These are phyloP conservation scores for Apodemia duryi DNA, from an alignment of 2,888 invertebrate genomes.

Conservation along the genomic window DNA sequence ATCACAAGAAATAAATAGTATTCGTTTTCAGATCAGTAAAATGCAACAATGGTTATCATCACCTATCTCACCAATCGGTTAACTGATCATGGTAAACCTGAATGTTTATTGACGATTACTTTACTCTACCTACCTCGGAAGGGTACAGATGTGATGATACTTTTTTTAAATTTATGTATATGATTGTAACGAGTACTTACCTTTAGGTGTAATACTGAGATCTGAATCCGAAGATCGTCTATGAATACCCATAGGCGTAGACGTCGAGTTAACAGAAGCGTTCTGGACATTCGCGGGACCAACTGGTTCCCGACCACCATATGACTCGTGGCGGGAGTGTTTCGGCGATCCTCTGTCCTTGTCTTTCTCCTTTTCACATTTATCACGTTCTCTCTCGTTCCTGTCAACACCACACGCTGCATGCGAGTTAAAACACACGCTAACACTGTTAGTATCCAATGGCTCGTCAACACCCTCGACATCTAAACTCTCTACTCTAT, in stretches of 20 bases:
- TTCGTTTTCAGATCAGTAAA: too few species aligned
- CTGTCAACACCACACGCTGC: conserved; percentile 74
- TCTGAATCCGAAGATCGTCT: conserved; percentile 94
- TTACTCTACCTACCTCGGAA: too few species aligned
- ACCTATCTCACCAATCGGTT: too few species aligned
- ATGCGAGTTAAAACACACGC: conserved; percentile 78
- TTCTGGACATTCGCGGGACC: conserved; percentile 48
- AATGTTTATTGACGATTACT: too few species aligned
- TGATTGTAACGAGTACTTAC: conserved; percentile 58
- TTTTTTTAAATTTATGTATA: too few species aligned
- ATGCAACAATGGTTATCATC: too few species aligned
- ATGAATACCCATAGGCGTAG: conserved; percentile 57
- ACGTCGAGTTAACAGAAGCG: conserved; percentile 65
- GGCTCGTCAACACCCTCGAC: conserved; percentile 42
- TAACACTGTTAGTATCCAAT: conserved; percentile 61
- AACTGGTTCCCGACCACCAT: conserved; percentile 67
- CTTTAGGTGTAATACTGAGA: conserved; percentile 95
- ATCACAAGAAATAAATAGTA: too few species aligned
- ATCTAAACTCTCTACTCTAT: conserved; percentile 55
- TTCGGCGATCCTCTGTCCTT: conserved; percentile 63
- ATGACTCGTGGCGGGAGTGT: conserved; percentile 77
- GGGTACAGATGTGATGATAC: too few species aligned
- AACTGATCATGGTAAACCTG: too few species aligned
- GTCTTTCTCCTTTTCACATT: conserved; percentile 46
- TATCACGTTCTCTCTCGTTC: conserved; percentile 56